A percentile compares a stretch with the other conserved stretches of the same genome.
Evolutionary conservation across 2,797 vertebrate species (phyloP).

Genomic region (Kryptopterus vitreolus): DNA sequence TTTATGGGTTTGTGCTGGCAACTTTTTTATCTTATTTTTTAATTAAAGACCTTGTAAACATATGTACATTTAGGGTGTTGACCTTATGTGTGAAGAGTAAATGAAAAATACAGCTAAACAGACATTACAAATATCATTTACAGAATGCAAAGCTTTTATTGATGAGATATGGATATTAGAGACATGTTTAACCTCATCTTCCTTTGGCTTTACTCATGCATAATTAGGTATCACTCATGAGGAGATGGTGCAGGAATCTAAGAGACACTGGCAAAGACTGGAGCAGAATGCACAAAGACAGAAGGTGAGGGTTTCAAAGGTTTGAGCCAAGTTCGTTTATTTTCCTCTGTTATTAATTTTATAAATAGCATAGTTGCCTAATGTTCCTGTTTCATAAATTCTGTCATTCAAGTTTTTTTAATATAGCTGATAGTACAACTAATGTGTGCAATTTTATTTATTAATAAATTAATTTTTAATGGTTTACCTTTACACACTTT

Average conservation of each 20-base stretch:
- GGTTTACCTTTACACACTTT: background rate
- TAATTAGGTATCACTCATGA: constrained; percentile 91
- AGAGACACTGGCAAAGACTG: constrained; percentile 93
- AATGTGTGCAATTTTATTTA: background rate
- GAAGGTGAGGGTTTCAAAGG: constrained; percentile 65
- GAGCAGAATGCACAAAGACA: constrained; percentile 85
- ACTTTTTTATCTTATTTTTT: background rate
- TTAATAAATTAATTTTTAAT: background rate
- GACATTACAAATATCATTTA: too few species aligned
- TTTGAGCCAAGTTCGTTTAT: background rate
- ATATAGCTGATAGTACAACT: background rate
- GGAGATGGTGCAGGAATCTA: constrained; percentile 96
- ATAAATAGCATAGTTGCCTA: background rate
- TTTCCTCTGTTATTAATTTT: background rate
- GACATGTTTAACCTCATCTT: background rate
- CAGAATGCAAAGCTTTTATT: too few species aligned
- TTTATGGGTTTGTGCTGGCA: background rate
- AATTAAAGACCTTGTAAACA: background rate
- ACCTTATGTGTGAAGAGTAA: too few species aligned
- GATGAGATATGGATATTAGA: too few species aligned
- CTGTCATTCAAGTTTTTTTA: background rate
- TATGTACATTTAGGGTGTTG: background rate
- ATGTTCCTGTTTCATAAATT: background rate
- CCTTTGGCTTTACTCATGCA: background rate
- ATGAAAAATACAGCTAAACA: too few species aligned